Conservation (phyloP, 1,140 invertebrate species). For the Drosophila navojoa region DNA sequence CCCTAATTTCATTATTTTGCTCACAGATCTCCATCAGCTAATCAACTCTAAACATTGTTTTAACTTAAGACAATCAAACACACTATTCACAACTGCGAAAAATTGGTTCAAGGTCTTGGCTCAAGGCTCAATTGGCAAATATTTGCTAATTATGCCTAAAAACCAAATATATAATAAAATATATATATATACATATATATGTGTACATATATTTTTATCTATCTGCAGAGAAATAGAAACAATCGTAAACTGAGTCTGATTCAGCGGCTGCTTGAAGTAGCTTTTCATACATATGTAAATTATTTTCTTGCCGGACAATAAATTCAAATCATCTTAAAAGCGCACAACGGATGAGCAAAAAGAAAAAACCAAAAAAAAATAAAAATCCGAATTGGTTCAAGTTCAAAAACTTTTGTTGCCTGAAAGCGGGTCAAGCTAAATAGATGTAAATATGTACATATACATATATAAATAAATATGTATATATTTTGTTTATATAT, state of each 20-base stretch:
- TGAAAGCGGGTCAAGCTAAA: constrained; percentile 62
- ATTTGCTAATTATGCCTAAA: constrained; percentile 72
- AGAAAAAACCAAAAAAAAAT: constrained; percentile 27
- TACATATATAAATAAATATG: background rate
- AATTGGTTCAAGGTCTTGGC: constrained; percentile 67
- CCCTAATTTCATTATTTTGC: background rate
- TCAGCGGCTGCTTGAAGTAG: constrained; percentile 30
- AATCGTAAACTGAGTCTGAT: constrained; percentile 33
- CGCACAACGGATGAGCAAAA: constrained; percentile 33
- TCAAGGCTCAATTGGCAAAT: constrained; percentile 77
- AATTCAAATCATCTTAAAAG: constrained; percentile 49
- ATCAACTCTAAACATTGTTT: constrained; percentile 26
- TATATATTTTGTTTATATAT: background rate
- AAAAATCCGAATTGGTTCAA: constrained; percentile 68
- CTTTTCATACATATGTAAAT: constrained; percentile 61
- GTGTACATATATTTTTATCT: constrained; percentile 10
- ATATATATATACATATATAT: too few species aligned
- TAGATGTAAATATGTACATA: background rate
- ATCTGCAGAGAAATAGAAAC: constrained; percentile 9
- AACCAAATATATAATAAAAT: too few species aligned
- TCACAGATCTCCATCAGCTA: background rate
- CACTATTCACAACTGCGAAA: constrained; percentile 17
- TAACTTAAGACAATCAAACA: constrained; percentile 19
- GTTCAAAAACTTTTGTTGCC: constrained; percentile 59
- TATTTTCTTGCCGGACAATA: constrained; percentile 66